Evolutionary conservation across 2,888 invertebrate genomes (phyloP), one percentile per base, ranked within the genome.

Genomic region (Sericinus montela): DNA sequence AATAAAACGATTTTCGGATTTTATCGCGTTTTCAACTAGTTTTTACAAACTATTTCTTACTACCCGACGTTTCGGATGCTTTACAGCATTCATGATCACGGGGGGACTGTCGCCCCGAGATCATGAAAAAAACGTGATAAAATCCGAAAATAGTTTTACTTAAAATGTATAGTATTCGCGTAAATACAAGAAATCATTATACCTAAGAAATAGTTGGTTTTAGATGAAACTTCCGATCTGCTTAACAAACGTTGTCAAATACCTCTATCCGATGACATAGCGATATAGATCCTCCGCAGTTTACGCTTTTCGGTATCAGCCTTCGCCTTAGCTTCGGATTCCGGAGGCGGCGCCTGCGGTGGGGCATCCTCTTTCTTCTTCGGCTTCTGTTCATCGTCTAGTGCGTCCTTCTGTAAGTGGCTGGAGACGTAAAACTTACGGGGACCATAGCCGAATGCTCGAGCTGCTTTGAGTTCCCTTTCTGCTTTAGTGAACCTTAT

Each of bases 261-360:
- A 82, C 88, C 91, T 82, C 94, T 85, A 72, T 95, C 95, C 19
- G 94, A 94, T 8, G 94, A 93, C 62, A 95, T 80, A 0, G 94
- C 94, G 11, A 95, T 85, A 46, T 92, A 84, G 14, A 95, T 69
- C 49, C 75, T 63, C 49, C 72, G 75, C 1, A 65, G 1, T n/a
- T 69, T 70, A 48, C 72, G 73, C 0, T 62, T 63, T 0, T 53
- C 67, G 0, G 70, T 74, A 10, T 66, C 72, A 0, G 61, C 66
- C 0, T 63, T 71, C 0, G 60, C 69, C 0, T 62, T 45, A 30
- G 69, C 68, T 1, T 82, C 9, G 84, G 56, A 91, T 62, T 52
- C 89, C 0, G 56, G 54, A 0, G 51, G 54, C 10, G 19, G 55
- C 46, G 0, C 16, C 25, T n/a, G 10, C 25, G 25, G 1, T 7